A percentile compares a stretch with the other conserved stretches of the same genome.
Conservation (phyloP, 2,888 invertebrate species). For the Phania funesta region DNA sequence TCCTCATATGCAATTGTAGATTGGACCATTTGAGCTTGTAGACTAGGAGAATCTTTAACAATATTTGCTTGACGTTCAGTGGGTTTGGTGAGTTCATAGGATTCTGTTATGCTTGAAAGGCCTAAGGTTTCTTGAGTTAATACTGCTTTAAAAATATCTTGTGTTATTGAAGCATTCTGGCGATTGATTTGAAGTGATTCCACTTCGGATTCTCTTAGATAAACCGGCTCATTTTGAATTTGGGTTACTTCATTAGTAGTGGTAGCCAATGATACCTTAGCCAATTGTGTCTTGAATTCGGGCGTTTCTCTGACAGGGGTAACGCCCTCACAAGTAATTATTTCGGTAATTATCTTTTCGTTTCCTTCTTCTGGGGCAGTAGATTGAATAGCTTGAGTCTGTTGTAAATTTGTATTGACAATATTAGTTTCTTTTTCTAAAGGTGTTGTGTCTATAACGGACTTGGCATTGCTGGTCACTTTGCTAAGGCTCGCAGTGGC, state of each 20-base stretch:
- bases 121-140: slow-evolving; percentile 73
- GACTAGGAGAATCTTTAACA: slow-evolving; percentile 60
- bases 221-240: slow-evolving; percentile 71
- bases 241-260: slow-evolving; percentile 68
- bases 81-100: slow-evolving; percentile 71
- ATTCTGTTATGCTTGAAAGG: slow-evolving; percentile 72
- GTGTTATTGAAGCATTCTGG: slow-evolving; percentile 68
- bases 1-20: slow-evolving; percentile 72
- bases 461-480: slow-evolving; percentile 61
- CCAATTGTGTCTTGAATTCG: slow-evolving; percentile 22
- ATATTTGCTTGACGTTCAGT: slow-evolving; percentile 68
- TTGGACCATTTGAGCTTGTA: slow-evolving; percentile 70
- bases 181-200: slow-evolving; percentile 9
- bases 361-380: slow-evolving; percentile 27
- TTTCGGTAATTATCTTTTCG: slow-evolving; percentile 70
- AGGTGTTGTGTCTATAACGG: slow-evolving; percentile 51
- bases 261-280: slow-evolving; percentile 57
- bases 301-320: slow-evolving; percentile 41
- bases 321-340: slow-evolving; percentile 69
- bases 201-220: slow-evolving; percentile 26
- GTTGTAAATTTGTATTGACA: background rate
- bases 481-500: slow-evolving; percentile 42
- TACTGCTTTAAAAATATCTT: slow-evolving; percentile 69
- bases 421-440: slow-evolving; percentile 67
- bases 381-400: slow-evolving; percentile 51